phyloP scores from a whole-genome alignment of 1,140 invertebrate genomes.

The Hestina assimilis region DNA sequence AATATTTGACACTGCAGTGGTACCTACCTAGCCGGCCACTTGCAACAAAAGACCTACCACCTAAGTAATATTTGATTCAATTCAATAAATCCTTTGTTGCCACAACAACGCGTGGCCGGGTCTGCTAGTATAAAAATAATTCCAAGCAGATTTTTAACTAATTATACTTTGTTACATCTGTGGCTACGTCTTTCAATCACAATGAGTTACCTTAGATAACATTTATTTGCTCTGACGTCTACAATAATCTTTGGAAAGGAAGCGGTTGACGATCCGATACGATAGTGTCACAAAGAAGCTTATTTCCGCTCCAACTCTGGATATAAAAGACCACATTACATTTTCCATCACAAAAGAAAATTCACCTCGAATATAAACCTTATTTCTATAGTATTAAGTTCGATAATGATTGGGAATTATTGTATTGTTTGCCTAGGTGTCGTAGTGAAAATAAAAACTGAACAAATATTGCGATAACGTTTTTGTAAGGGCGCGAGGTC shows the following conservation, averaged over 20 bases:
- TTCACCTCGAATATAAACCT: constrained; percentile 39
- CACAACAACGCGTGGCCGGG: too few relatives aligned
- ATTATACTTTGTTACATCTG: too few relatives aligned
- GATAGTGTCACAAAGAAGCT: constrained; percentile 76
- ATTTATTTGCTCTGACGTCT: constrained; percentile 67
- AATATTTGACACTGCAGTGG: too few relatives aligned
- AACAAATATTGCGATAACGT: constrained; percentile 72
- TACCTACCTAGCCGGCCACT: too few relatives aligned
- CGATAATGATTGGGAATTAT: constrained; percentile 18
- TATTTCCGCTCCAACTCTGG: constrained; percentile 68
- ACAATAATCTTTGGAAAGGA: constrained; percentile 71
- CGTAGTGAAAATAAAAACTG: constrained; percentile 73
- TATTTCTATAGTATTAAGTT: constrained; percentile 27
- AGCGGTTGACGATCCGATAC: constrained; percentile 70
- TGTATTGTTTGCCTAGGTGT: constrained; percentile 53
- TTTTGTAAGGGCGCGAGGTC: constrained; percentile 72
- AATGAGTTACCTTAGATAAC: constrained; percentile 43
- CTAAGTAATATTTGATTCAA: too few relatives aligned
- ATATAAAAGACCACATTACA: constrained; percentile 55
- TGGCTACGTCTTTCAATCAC: too few relatives aligned
- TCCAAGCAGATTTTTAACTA: too few relatives aligned
- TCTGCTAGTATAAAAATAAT: too few relatives aligned
- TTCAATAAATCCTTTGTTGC: too few relatives aligned
- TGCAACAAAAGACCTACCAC: too few relatives aligned
- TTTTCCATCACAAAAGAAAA: constrained; percentile 37